Percentiles rank a stretch among this genome's conserved stretches.
Evolutionary conservation across 2,888 invertebrate species (phyloP).

Genomic region (Abrostola tripartita): DNA sequence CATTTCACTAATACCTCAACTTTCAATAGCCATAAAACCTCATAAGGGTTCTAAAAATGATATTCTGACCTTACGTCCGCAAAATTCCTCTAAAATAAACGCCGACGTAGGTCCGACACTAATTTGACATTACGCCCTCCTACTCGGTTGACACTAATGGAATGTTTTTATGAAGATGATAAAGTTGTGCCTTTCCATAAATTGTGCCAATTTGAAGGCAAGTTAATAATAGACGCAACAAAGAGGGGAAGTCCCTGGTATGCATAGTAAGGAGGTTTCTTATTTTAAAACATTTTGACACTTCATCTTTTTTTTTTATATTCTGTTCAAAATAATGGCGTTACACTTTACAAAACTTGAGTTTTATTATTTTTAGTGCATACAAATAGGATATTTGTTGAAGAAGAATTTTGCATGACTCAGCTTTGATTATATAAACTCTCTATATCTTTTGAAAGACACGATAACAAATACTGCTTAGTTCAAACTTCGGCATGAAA

Average conservation of each 20-base stretch:
- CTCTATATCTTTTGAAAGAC: too few species aligned
- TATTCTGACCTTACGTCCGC: constrained; percentile 18
- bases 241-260: constrained; percentile 22
- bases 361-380: too few species aligned
- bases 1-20: neutral
- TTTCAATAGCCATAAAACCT: constrained; percentile 17
- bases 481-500: too few species aligned
- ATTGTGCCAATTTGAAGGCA: constrained; percentile 45
- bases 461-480: too few species aligned
- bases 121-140: constrained; percentile 61
- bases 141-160: constrained; percentile 59
- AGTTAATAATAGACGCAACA: constrained; percentile 48
- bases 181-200: constrained; percentile 48
- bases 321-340: neutral
- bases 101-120: constrained; percentile 56
- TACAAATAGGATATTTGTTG: too few species aligned
- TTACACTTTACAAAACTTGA: neutral
- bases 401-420: too few species aligned
- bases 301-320: constrained; percentile 11
- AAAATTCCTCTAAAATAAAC: constrained; percentile 51
- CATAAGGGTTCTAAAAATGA: constrained; percentile 17
- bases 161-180: constrained; percentile 61
- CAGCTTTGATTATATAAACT: too few species aligned
- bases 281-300: constrained; percentile 20
- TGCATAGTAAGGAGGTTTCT: constrained; percentile 18